Evolutionary conservation across 2,113 vertebrate genomes (phyloP), one percentile per base, ranked within the genome.

Genomic region (Colossoma macropomum): DNA sequence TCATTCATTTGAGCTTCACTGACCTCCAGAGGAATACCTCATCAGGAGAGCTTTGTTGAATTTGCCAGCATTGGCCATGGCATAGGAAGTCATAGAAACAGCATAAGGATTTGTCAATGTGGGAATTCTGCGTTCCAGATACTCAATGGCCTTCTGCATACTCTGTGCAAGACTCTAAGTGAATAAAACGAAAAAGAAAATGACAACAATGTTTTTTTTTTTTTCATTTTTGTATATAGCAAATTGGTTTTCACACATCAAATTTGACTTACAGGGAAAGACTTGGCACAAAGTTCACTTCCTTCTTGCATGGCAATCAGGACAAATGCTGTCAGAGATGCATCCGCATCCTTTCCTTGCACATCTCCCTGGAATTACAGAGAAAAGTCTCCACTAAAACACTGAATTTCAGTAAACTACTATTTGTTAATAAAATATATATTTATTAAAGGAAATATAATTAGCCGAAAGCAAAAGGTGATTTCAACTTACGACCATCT

Each of bases 311-410:
- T 86, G 0, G 97, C 93, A 0, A 97, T 86, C 12, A 98, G 89
- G 23, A 95, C 90, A 0, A 98, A 98, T 23, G 97, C 95, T 0
- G 97, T 98, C 82, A 98, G 93, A 0, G 97, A 95, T 12, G 90
- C 91, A 0, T 97, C 94, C 0, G 95, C 91, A 27, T 94, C 92
- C 0, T 48, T 21, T 0, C 95, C 91, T 0, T 0, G 2, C 23
- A 94, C 89, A 0, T 95, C 94, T 0, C 97, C 97, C 97, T 97
- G 65, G 0, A 86, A 3, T 15, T 0, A 38, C 25, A 69, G 4
- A 11, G 41, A 11, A 45, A 5, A 45, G 41, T 9, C 41, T 45
- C 10, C 10, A 1, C 41, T 45, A 5, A 45, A 45, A 9, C 41
- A 4, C 41, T 8, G 63, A 1, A 74, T 25, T 54, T 21, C 30